Conservation (phyloP, 2,113 vertebrate genomes). For the Strix uralensis region DNA sequence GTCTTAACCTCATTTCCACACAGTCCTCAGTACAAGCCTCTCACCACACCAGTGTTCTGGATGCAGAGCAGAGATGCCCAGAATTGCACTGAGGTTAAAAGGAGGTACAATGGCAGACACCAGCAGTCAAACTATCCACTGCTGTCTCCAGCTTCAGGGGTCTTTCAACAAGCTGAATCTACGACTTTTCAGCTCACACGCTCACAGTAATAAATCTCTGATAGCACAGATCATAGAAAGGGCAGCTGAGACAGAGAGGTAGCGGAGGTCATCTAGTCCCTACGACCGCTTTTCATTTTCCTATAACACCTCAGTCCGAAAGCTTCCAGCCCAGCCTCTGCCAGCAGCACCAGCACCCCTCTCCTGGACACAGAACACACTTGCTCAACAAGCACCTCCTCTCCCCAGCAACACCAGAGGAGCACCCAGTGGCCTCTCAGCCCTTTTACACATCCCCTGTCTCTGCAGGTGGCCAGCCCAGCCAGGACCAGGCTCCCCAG, state of each 20-base stretch:
- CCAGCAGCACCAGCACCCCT: neutral
- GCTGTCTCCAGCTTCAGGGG: neutral
- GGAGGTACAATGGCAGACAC: neutral
- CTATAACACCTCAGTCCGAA: fast-evolving
- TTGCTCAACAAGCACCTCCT: neutral
- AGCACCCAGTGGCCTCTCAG: fast-evolving
- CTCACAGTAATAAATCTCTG: neutral
- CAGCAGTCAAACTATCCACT: neutral
- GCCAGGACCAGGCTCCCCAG: neutral
- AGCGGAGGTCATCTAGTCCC: neutral
- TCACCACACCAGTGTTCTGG: neutral
- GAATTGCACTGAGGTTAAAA: neutral
- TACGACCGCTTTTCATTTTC: neutral
- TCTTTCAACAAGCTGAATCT: neutral
- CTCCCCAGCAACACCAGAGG: neutral
- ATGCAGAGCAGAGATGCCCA: neutral
- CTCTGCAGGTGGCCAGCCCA: neutral
- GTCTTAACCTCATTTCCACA: neutral
- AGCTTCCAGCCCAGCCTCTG: neutral
- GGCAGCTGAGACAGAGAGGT: neutral
- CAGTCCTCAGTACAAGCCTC: neutral
- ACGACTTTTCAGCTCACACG: neutral
- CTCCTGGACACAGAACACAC: fast-evolving
- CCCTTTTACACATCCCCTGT: neutral
- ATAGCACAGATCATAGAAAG: neutral